Percentiles rank a stretch among this genome's conserved stretches.
These are phyloP conservation scores for Rhopalosiphum padi DNA, from an alignment of 1,140 invertebrate species.

Conservation along the genomic window DNA sequence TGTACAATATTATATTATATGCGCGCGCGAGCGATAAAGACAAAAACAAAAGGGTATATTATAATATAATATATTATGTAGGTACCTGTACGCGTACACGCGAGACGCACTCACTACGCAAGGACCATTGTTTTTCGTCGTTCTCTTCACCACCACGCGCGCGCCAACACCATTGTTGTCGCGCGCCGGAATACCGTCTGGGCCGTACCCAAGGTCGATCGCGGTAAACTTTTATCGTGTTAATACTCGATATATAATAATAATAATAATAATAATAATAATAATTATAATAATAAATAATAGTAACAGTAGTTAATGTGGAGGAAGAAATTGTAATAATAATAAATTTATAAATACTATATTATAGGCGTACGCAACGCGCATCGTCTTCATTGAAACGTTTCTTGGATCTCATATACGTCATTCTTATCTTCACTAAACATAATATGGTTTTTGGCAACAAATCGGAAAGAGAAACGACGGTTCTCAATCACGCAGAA, in stretches of 20 bases:
- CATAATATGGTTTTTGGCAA: neutral
- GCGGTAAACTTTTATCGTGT: neutral
- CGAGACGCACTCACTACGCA: neutral
- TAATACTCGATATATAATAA: neutral
- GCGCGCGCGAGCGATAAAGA: neutral
- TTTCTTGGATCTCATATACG: neutral
- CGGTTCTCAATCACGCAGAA: neutral
- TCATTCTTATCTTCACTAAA: neutral
- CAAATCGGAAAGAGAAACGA: neutral
- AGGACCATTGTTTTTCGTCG: constrained; percentile 33
- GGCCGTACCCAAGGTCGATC: constrained; percentile 30
- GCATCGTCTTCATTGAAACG: neutral
- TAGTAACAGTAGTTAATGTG: neutral
- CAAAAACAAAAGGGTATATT: constrained; percentile 41
- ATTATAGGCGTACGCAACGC: neutral
- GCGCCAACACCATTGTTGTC: constrained; percentile 4
- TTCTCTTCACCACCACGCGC: neutral
- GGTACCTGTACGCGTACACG: neutral
- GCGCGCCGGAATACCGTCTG: constrained; percentile 25
- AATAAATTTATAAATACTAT: neutral
- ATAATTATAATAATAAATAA: neutral
- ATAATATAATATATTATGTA: neutral
- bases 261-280: neutral
- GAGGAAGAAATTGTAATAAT: neutral
- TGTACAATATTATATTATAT: neutral